phyloP scores from a whole-genome alignment of 2,113 vertebrate genomes.

The Hippoglossus stenolepis region DNA sequence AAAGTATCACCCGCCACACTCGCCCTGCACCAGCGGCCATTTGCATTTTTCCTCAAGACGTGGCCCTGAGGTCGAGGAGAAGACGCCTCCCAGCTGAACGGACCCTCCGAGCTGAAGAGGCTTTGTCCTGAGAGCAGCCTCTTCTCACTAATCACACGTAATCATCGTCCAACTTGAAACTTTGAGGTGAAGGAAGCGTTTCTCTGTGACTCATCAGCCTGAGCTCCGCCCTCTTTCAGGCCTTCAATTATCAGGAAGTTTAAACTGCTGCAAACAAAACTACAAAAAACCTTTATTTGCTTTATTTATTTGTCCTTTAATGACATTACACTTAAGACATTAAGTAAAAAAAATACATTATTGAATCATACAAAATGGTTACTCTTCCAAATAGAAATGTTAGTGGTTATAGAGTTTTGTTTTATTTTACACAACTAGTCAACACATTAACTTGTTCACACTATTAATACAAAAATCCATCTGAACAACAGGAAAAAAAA shows the following conservation, averaged over 20 bases:
- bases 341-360: conserved; percentile 38
- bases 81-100: neutral
- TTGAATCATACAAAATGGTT: conserved; percentile 37
- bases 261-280: neutral
- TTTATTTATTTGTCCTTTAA: conserved; percentile 14
- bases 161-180: conserved; percentile 43
- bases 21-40: neutral
- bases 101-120: conserved; percentile 19
- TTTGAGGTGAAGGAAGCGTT: conserved; percentile 5
- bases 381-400: conserved; percentile 27
- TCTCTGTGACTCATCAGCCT: conserved; percentile 17
- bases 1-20: conserved; percentile 1
- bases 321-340: conserved; percentile 33
- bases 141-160: conserved; percentile 47
- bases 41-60: conserved; percentile 30
- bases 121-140: conserved; percentile 39
- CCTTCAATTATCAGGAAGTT: neutral
- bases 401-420: conserved; percentile 35
- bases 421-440: conserved; percentile 30
- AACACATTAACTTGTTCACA: conserved; percentile 11
- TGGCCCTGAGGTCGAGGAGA: conserved; percentile 31
- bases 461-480: conserved; percentile 11
- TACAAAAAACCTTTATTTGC: conserved; percentile 34
- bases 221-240: neutral
- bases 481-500: conserved; percentile 1